Conservation (phyloP, 2,888 invertebrate species). For the Leistus spinibarbis region DNA sequence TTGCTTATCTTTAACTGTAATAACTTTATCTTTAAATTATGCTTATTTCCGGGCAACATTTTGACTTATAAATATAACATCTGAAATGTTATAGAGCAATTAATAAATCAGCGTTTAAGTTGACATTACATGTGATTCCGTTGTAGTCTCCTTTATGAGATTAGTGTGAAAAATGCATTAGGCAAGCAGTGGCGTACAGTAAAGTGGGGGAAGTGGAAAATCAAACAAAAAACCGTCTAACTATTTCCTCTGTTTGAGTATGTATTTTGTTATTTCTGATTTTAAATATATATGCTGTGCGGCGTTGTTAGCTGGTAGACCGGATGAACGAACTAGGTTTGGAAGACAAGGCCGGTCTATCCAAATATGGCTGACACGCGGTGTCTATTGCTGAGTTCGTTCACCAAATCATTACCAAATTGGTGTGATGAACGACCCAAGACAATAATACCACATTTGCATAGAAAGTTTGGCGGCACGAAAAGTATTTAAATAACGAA, state of each 20-base stretch:
- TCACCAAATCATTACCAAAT: neutral
- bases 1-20: too few relatives aligned
- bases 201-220: neutral
- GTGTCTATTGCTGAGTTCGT: neutral
- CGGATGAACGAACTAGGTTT: slow-evolving; percentile 26
- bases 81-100: neutral
- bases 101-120: neutral
- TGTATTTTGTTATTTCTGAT: neutral
- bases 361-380: slow-evolving; percentile 1
- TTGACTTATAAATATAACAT: too few relatives aligned
- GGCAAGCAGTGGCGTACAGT: neutral
- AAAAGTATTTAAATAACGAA: neutral
- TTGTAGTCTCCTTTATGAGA: neutral
- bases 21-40: too few relatives aligned
- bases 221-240: neutral
- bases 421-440: neutral
- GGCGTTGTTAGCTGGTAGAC: neutral
- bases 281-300: neutral
- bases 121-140: neutral
- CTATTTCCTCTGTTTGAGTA: slow-evolving; percentile 23
- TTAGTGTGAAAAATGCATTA: neutral
- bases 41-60: too few relatives aligned
- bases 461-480: neutral
- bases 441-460: neutral
- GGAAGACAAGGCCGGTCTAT: slow-evolving; percentile 28